Evolutionary conservation across 1,140 invertebrate genomes (phyloP).

Genomic region (Drosophila sp.): DNA sequence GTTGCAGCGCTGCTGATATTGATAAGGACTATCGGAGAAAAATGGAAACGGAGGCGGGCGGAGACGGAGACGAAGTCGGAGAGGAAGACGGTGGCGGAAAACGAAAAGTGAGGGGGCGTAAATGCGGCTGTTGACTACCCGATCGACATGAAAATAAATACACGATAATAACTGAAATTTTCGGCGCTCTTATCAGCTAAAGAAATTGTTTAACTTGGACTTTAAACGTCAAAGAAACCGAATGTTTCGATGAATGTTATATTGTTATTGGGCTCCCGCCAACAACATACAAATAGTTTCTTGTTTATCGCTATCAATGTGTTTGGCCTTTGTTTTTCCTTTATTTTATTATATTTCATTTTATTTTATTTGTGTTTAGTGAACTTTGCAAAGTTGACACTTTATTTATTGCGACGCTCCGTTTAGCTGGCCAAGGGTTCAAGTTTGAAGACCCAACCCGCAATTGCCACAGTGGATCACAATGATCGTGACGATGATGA

Average conservation of each 20-base stretch:
- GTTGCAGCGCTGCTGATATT: constrained; percentile 27
- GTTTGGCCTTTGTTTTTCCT: constrained; percentile 9
- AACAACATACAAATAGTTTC: constrained; percentile 1
- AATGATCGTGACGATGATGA: constrained; percentile 1
- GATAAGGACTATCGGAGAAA: constrained; percentile 38
- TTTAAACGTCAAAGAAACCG: constrained; percentile 29
- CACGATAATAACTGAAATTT: constrained; percentile 47
- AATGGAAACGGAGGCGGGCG: constrained; percentile 14
- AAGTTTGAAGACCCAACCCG: constrained; percentile 20
- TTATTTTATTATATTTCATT: too few relatives aligned
- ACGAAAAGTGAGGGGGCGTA: background rate
- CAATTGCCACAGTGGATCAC: constrained; percentile 2
- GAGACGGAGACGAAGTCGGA: background rate
- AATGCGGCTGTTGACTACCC: constrained; percentile 23
- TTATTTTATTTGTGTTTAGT: constrained; percentile 8
- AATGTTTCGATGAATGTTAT: constrained; percentile 9
- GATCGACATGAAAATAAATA: constrained; percentile 39
- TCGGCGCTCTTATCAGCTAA: constrained; percentile 35
- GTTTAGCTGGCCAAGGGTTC: constrained; percentile 15
- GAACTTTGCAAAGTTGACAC: constrained; percentile 14
- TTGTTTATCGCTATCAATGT: constrained; percentile 24
- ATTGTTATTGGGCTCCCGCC: background rate
- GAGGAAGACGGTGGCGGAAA: background rate
- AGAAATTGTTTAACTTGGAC: constrained; percentile 53
- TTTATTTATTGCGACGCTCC: constrained; percentile 6